Evolutionary conservation across 2,113 vertebrate species (phyloP), one percentile per base, ranked within the genome.

Genomic region (Glaucomys volans): DNA sequence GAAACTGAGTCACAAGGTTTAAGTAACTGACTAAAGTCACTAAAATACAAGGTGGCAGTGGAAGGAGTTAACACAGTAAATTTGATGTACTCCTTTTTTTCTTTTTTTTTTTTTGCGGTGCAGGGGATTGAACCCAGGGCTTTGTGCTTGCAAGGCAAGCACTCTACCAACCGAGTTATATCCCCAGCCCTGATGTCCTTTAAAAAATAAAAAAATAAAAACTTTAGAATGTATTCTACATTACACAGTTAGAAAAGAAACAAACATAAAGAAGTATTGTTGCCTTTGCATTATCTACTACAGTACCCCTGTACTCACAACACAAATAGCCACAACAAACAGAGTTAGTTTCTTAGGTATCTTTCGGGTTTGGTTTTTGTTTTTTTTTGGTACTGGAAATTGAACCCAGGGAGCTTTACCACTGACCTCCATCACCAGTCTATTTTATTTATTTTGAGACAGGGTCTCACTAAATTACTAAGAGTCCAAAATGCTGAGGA

Each of bases 1-100:
- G 50, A 87, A 95, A 72, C 2, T 82, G 76, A 80, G 12, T 37
- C 9, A 79, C 11, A 76, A 87, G 7, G n/a, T 69, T 74, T 74
- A 89, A 79, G n/a, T 91, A 40, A 28, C 54, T 90, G 69, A 59
- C 57, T 76, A 22, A 96, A 64, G 32, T 85, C 66, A 80, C 47
- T 1, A 1, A 74, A 6, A 35, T 64, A 67, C 16, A 57, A 96
- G 30, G 14, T 67, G 47, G 40, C 28, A 79, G 11, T 84, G 26
- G n/a, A 87, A 80, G 5, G 28, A 57, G 20, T 52, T 81, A 85
- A 95, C 77, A 71, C 9, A 84, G 6, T 47, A 42, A 85, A 37
- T 83, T 16, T 91, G 37, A 84, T 13, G 16, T 35, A 12, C 7
- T 82, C 44, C 40, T 77, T 20, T 79, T 50, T 17, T 1, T 17